Evolutionary conservation across 1,140 invertebrate species (phyloP), one percentile per base, ranked within the genome.

Genomic region (Elysia chlorotica): DNA sequence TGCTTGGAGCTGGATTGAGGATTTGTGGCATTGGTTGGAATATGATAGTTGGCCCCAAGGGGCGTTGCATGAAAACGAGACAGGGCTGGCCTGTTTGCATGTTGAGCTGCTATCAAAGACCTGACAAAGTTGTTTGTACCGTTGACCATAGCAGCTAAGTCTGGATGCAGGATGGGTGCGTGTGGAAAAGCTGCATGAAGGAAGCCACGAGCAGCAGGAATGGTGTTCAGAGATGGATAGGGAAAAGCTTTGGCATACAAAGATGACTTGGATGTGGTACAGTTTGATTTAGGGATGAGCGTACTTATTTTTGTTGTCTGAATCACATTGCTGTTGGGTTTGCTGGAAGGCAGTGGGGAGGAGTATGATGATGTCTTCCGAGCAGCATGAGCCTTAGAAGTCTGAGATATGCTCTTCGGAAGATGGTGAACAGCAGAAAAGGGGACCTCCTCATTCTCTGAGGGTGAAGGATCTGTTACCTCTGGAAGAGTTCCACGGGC

Each of bases 231-330:
- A 36, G 69, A 10, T 4, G 69, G 69, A 28, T 71, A 71, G 2
- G 69, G 41, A 17, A 63, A 71, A 30, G 35, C 35, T 21, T 65
- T 62, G 21, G 57, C 4, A 38, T 37, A 71, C 28, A 23, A n/a
- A 2, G 57, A 31, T 17, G 57, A 14, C 53, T 63, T 71, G 36
- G 69, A 61, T 6, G 36, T 28, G 23, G 63, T 33, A 5, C 57
- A 71, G 33, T 23, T 71, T 17, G 69, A 71, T 28, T 63, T 71
- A 25, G 69, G 69, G 10, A 71, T 71, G 4, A 71, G 59, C 3
- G 69, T 71, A 37, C 57, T 71, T 23, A 71, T 71, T 36, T 71
- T 71, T 17, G 69, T 71, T 2, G 69, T 71, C 59, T 71, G 69
- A n/a, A 71, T 61, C 23, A 63, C n/a, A 25, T 19, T 68, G 69